A percentile compares a stretch with the other conserved stretches of the same genome.
Evolutionary conservation across 2,797 vertebrate genomes (phyloP).

Genomic region (Hemibagrus guttatus): DNA sequence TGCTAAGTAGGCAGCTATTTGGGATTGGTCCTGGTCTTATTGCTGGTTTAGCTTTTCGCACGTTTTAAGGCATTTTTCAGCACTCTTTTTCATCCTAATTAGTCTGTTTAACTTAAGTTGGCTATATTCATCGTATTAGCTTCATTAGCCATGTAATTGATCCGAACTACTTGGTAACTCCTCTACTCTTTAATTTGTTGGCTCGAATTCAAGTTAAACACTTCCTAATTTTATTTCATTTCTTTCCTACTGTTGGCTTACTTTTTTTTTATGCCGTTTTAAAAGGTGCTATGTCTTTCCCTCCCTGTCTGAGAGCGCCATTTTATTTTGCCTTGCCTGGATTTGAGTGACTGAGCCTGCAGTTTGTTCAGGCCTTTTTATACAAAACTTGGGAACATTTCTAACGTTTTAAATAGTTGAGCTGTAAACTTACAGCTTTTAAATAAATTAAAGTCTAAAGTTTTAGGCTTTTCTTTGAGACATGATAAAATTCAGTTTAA

Average conservation of each 20-base stretch:
- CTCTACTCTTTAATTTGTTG: too few species aligned
- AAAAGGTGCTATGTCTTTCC: background rate
- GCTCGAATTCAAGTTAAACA: background rate
- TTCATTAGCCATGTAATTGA: too few species aligned
- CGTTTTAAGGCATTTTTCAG: too few species aligned
- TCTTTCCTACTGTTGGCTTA: background rate
- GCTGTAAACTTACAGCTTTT: background rate
- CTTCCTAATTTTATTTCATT: background rate
- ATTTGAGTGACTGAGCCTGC: background rate
- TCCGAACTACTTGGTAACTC: too few species aligned
- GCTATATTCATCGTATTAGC: too few species aligned
- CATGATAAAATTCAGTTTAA: background rate
- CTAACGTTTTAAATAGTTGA: background rate
- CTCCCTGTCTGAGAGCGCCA: slow-evolving; percentile 4
- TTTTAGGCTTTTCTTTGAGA: too few species aligned
- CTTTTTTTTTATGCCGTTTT: background rate
- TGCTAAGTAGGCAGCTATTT: background rate
- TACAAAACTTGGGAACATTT: background rate
- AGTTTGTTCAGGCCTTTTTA: background rate
- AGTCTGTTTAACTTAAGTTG: background rate
- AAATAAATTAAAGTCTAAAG: too few species aligned
- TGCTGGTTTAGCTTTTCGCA: too few species aligned
- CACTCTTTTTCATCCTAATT: too few species aligned
- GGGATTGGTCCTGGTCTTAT: background rate
- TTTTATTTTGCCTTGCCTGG: background rate